Percentiles rank a stretch among this genome's conserved stretches.
Evolutionary conservation across 2,888 invertebrate species (phyloP).

Genomic region (Drosophila prolongata): DNA sequence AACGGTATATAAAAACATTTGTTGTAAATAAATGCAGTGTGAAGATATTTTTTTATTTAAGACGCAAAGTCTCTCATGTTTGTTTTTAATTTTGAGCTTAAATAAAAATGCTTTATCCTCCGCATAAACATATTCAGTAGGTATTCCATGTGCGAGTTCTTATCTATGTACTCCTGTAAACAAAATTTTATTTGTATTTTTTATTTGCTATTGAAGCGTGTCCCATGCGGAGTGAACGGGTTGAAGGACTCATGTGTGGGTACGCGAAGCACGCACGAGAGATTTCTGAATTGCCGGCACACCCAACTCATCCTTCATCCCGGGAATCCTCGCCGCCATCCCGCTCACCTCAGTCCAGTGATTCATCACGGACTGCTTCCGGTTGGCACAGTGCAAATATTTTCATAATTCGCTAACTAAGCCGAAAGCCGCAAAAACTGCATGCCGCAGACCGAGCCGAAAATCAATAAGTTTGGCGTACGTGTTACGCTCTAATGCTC

Average conservation of each 20-base stretch:
- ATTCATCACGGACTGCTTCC: slow-evolving; percentile 61
- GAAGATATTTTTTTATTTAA: no score
- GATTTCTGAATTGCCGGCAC: slow-evolving; percentile 56
- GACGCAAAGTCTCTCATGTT: no score
- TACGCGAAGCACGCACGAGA: slow-evolving; percentile 68
- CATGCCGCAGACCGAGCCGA: slow-evolving; percentile 54
- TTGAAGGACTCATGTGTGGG: slow-evolving; percentile 37
- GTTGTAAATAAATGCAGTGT: no score
- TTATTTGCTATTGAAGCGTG: slow-evolving; percentile 51
- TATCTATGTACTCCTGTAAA: no score
- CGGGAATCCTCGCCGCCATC: not conserved
- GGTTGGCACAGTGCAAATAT: slow-evolving; percentile 68
- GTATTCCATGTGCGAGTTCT: slow-evolving; percentile 15
- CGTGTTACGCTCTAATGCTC: slow-evolving; percentile 64
- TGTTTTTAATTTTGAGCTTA: no score
- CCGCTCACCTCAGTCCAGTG: slow-evolving; percentile 31
- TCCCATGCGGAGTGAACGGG: slow-evolving; percentile 21
- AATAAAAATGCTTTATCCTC: no score
- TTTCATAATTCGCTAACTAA: slow-evolving; percentile 78
- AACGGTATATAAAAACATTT: no score
- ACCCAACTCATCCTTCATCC: slow-evolving; percentile 6
- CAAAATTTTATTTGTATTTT: slow-evolving; percentile 30
- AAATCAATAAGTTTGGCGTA: slow-evolving; percentile 78
- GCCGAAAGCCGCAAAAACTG: slow-evolving; percentile 71
- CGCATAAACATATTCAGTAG: not conserved